Base-by-base conservation (phyloP, 2,888 invertebrate species). In the Drosophila mercatorum region DNA sequence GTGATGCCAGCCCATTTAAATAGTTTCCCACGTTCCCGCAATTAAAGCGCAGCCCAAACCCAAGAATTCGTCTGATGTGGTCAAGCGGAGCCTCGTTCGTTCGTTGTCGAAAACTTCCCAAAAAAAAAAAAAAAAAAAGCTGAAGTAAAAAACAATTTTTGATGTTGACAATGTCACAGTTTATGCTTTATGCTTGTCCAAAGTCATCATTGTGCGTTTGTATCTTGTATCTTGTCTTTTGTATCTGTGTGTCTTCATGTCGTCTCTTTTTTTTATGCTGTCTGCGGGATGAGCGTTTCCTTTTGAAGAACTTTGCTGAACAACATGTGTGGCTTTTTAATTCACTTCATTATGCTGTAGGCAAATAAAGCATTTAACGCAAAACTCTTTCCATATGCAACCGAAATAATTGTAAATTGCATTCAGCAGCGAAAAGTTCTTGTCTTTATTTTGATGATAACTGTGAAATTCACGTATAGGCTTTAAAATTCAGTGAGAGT, bases 251-350 rank as follows among this genome's bases (percentile, higher is more conserved):
- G 53, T 61, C 52, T 61, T 7, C 8, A 6, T 57, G 5, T 68
- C 34, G 34, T 5, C 17, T 52, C 43, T 41, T 41, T 41, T 41
- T 41, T 26, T 38, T 57, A 2, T 65, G 51, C 52, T 26, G 53
- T n/a, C 26, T 26, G 40, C 8, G 52, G 44, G 61, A 12, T 40
- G 55, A 38, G 53, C 58, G 40, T 38, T 69, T 62, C 40, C 56
- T 75, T 75, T 63, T 68, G 47, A 72, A 72, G 69, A 78, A 66
- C 47, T 78, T 70, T 84, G 72, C 60, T 70, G 75, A 79, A 71
- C 88, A 81, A 78, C 88, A 85, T 87, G 87, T 89, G 89, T 88
- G 87, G 87, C 89, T 72, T 88, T 89, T 88, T 85, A 88, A 89
- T 89, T 88, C 77, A 81, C 74, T 76, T 72, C 69, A 77, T 82